Percentiles rank a stretch among this genome's conserved stretches.
Evolutionary conservation across 2,888 invertebrate species (phyloP).

Genomic region (Doris montereyensis): DNA sequence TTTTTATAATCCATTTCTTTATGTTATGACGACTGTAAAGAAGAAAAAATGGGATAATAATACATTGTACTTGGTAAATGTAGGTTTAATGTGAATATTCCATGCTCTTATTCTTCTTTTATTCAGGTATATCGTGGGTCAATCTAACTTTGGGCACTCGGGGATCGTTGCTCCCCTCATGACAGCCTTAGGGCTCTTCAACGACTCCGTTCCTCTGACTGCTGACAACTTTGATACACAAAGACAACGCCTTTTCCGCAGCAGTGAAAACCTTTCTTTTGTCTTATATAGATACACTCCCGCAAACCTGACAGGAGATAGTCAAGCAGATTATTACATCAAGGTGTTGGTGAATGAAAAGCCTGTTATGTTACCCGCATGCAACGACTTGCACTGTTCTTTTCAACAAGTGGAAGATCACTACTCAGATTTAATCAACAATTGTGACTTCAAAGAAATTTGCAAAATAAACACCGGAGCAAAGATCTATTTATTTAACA

Average conservation of each 20-base stretch:
- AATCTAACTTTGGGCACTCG: slow-evolving; percentile 70
- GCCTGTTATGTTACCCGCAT: slow-evolving; percentile 59
- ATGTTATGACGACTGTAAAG: not conserved
- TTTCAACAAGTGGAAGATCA: slow-evolving; percentile 52
- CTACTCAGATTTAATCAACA: slow-evolving; percentile 54
- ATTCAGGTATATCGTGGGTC: slow-evolving; percentile 57
- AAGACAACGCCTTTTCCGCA: slow-evolving; percentile 65
- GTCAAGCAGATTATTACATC: slow-evolving; percentile 54
- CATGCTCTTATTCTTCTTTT: not conserved
- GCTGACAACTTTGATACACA: slow-evolving; percentile 64
- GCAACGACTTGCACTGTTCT: slow-evolving; percentile 55
- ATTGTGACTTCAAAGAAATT: slow-evolving; percentile 58
- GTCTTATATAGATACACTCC: slow-evolving; percentile 69
- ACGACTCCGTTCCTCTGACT: slow-evolving; percentile 62
- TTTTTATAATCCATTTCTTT: not conserved
- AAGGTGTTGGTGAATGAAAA: slow-evolving; percentile 66
- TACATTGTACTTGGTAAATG: too few species aligned
- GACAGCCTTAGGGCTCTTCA: slow-evolving; percentile 70
- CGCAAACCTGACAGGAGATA: slow-evolving; percentile 43
- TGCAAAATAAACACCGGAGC: too few species aligned
- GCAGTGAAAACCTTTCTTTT: slow-evolving; percentile 70
- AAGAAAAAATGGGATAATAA: too few species aligned
- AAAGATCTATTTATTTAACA: too few species aligned
- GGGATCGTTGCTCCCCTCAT: slow-evolving; percentile 69
- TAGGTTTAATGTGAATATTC: too few species aligned